Conservation (phyloP, 2,113 vertebrate genomes). For the Trogon melanurus region DNA sequence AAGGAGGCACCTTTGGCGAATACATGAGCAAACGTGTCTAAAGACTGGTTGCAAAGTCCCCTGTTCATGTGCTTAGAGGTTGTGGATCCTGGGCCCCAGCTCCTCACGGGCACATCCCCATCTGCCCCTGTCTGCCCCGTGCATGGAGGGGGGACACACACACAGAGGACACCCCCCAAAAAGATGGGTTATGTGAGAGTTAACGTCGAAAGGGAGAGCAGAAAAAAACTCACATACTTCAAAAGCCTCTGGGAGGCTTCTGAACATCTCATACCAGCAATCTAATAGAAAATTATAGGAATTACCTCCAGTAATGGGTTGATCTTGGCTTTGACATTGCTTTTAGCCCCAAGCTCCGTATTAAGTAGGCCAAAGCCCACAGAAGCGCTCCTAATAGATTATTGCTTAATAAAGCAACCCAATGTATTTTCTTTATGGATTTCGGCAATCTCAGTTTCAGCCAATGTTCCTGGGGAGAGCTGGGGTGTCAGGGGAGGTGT, state of each 20-base stretch:
- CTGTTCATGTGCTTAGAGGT: background rate
- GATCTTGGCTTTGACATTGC: conserved; percentile 1
- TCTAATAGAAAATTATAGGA: background rate
- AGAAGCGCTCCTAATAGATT: background rate
- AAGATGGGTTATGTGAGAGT: fast-evolving
- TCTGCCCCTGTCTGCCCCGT: background rate
- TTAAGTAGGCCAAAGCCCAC: conserved; percentile 6
- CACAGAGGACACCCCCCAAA: background rate
- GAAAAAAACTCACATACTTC: background rate
- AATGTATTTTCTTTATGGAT: background rate
- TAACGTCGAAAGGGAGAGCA: background rate
- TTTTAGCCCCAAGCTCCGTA: background rate
- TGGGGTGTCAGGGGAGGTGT: background rate
- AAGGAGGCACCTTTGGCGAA: background rate
- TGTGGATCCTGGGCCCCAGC: fast-evolving
- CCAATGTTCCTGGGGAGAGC: fast-evolving
- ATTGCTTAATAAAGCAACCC: background rate
- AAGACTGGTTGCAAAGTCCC: conserved; percentile 15
- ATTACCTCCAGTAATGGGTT: conserved; percentile 19
- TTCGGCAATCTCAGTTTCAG: background rate
- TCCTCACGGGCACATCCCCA: background rate
- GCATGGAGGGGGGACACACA: too few relatives aligned
- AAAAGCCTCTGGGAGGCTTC: conserved; percentile 5
- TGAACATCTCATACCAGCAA: background rate
- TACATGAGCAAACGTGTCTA: conserved; percentile 41